These are phyloP conservation scores for Apis mellifera DNA, from an alignment of 1,140 invertebrate genomes.

Conservation along the genomic window DNA sequence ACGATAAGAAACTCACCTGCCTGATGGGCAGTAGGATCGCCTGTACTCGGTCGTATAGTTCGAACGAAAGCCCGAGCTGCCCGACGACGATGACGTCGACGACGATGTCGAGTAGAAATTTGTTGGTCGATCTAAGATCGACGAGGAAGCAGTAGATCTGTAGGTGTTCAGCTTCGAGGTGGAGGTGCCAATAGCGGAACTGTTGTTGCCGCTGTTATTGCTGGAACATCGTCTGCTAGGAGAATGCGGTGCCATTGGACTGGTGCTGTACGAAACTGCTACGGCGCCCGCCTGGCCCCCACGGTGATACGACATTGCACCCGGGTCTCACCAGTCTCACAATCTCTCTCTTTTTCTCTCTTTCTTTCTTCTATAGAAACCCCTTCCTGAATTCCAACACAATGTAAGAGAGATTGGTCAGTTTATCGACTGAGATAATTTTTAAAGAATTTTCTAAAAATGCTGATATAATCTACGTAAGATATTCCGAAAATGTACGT, in stretches of 20 bases:
- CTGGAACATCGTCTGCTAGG: conserved; percentile 73
- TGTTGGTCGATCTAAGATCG: conserved; percentile 59
- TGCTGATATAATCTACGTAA: neutral
- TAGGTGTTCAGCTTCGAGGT: conserved; percentile 66
- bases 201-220: conserved; percentile 59
- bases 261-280: conserved; percentile 75
- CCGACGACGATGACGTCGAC: conserved; percentile 43
- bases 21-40: conserved; percentile 56
- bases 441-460: neutral
- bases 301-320: conserved; percentile 77
- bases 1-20: conserved; percentile 50
- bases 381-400: conserved; percentile 40
- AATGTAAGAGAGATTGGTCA: conserved; percentile 14
- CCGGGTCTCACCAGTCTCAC: conserved; percentile 36
- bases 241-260: conserved; percentile 76
- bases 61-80: conserved; percentile 42
- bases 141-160: conserved; percentile 56
- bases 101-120: conserved; percentile 62
- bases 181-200: conserved; percentile 53
- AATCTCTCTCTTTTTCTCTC: conserved; percentile 19
- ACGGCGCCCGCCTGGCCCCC: conserved; percentile 76
- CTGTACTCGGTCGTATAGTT: conserved; percentile 60
- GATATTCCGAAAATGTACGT: neutral
- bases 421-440: neutral
- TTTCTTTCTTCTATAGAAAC: conserved; percentile 21